Base-by-base conservation (phyloP, 2,797 vertebrate genomes). In the Calcarius lapponicus region DNA sequence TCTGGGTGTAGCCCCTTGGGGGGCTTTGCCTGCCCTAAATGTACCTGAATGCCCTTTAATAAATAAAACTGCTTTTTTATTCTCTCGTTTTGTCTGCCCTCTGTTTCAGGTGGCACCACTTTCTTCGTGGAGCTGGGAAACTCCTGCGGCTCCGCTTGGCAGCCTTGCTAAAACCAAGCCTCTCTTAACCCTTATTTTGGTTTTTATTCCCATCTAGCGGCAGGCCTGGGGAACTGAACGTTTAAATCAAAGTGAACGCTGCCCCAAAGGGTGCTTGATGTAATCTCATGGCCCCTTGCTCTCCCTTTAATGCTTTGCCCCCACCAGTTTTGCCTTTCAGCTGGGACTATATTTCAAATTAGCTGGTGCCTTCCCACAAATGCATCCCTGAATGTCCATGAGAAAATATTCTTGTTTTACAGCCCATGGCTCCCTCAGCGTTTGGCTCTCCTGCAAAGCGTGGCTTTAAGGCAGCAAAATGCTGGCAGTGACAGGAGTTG, bases 171-270 rank as follows among this genome's bases (percentile, higher is more conserved):
- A 29, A 28, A 14, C 20, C 32, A 2, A 50, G 14, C 24, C 31
- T 69, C 47, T 17, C 64, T 20, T 5, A 7, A 1, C 29, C 45
- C 34, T 61, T 69, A 31, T 60, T 96, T 81, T 92, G 70, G 76
- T 64, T 93, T 95, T 92, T 90, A 75, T 93, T 92, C 32, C 95
- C 96, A 95, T 92, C 96, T 95, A 94, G 90, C 61, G 96, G 94
- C 83, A 81, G 48, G 17, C 38, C 7, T 38, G 8, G 43, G 60
- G 73, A 95, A 94, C 36, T 66, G 92, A 75, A 13, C 9, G 10
- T 32, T 86, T 47, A 38, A 67, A 54, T 40, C 53, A 3, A 19
- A 6, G 4, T 15, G 45, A 28, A 24, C 42, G 17, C 40, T 53
- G 17, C 18, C 11, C n/a, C 40, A 13, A 32, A 88, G 34, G 28